Evolutionary conservation across 2,113 vertebrate species (phyloP).

Genomic region (Rhinichthys klamathensis): DNA sequence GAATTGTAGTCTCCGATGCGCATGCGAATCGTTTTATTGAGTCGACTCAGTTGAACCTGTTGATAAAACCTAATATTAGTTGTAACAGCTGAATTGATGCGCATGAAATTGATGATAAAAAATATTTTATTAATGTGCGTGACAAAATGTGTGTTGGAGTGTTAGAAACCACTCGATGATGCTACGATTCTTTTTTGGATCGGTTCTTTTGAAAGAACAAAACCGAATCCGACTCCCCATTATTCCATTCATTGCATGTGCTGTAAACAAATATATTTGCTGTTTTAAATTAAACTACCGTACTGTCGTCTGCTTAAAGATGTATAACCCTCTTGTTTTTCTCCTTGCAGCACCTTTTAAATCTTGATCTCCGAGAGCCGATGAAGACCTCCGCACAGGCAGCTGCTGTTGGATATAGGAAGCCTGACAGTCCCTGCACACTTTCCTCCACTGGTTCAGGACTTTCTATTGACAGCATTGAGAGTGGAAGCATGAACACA

Average conservation of each 20-base stretch:
- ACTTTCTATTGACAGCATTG: slow-evolving; percentile 49
- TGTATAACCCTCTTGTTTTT: slow-evolving; percentile 4
- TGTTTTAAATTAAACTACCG: neutral
- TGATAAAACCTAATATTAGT: neutral
- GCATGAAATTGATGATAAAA: neutral
- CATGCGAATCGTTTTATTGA: neutral
- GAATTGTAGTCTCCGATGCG: neutral
- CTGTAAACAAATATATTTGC: neutral
- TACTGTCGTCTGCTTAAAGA: neutral
- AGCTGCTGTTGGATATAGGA: slow-evolving; percentile 62
- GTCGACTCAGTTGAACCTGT: slow-evolving; percentile 2
- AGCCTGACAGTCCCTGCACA: slow-evolving; percentile 54
- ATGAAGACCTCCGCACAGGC: slow-evolving; percentile 47
- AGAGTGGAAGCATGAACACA: slow-evolving; percentile 50
- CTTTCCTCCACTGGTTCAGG: slow-evolving; percentile 58
- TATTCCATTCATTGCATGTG: neutral
- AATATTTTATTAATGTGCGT: neutral
- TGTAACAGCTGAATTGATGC: neutral
- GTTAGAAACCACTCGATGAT: neutral
- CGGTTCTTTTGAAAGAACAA: neutral
- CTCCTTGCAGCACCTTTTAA: slow-evolving; percentile 68
- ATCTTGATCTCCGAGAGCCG: slow-evolving; percentile 69
- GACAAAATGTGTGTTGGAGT: neutral
- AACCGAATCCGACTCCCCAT: neutral
- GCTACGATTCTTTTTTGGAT: neutral